phyloP scores from a whole-genome alignment of 2,797 vertebrate genomes.

The Adrianichthys oophorus region DNA sequence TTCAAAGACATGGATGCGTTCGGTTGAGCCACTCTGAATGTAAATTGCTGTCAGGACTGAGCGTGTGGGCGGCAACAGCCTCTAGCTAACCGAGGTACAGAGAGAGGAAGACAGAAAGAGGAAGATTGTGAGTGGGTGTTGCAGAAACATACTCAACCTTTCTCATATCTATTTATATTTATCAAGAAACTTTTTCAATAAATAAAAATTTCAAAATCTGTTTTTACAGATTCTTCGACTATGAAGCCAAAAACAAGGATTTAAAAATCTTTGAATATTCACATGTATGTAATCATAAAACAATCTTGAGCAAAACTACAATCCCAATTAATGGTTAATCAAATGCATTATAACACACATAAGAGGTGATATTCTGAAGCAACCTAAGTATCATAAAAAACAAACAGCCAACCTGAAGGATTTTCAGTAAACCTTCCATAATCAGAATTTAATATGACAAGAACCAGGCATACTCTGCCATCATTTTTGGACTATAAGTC shows the following conservation, averaged over 20 bases:
- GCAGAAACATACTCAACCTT: constrained; percentile 71
- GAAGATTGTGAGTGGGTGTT: constrained; percentile 70
- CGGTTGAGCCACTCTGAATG: constrained; percentile 69
- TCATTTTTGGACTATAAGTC: too few species aligned
- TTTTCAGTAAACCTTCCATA: too few species aligned
- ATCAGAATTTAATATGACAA: background rate
- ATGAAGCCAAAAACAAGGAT: background rate
- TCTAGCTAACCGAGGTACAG: constrained; percentile 74
- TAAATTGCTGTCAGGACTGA: constrained; percentile 75
- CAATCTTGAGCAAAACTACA: too few species aligned
- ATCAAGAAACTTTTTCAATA: constrained; percentile 33
- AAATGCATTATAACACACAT: too few species aligned
- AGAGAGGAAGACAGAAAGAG: constrained; percentile 65
- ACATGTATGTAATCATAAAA: too few species aligned
- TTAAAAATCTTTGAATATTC: too few species aligned
- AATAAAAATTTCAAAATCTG: constrained; percentile 11
- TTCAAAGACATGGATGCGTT: constrained; percentile 53
- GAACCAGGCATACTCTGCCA: background rate
- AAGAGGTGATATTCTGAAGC: too few species aligned
- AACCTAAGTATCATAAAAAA: too few species aligned
- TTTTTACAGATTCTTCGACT: constrained; percentile 4
- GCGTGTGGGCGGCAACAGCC: constrained; percentile 76
- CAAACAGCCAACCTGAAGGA: background rate
- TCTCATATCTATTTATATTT: constrained; percentile 63
- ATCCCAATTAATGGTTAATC: too few species aligned